Evolutionary conservation across 2,113 vertebrate species (phyloP), one percentile per base, ranked within the genome.

Genomic region (Nothoprocta perdicaria): DNA sequence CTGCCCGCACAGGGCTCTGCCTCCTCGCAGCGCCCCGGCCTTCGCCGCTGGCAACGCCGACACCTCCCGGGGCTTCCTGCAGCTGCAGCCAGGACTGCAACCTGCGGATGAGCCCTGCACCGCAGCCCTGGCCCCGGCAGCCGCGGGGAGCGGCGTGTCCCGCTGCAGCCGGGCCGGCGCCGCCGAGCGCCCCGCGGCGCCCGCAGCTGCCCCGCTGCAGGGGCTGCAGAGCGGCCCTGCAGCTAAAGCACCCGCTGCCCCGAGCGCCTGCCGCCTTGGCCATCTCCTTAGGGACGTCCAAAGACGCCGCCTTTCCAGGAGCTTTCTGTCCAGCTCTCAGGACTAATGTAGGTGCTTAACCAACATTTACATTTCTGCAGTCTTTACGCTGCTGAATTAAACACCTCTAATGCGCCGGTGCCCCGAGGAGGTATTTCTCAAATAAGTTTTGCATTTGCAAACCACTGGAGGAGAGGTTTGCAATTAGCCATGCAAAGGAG

Each of bases 1-100:
- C 3, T 15, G 15, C 45, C 45, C 15, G 7, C 15, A 45, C 45
- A 16, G 14, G 1, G 35, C 35, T 38, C 35, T 38, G 35, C 35
- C 35, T 38, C 48, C 2, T 0, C 57, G 26, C 35, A 6, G 40
- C 7, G 1, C 5, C 5, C 23, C 24, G 15, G 1, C 2, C 43
- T 58, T 13, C 2, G 0, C 38, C 35, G 31, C 45, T 27, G 18
- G 71, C 29, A 45, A 26, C 35, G 27, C 23, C 2, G 5, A 23
- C 13, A 80, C 69, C 76, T 50, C 82, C 60, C 2, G 4, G 41
- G 80, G 76, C 76, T 76, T 76, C 31, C 33, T 19, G 21, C 68
- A 4, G 26, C 66, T 83, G 89, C 27, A 75, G 38, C 43, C 31
- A 48, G 69, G 35, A 52, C 6, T 11, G 84, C 72, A 76, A 65